Conservation (phyloP, 2,797 vertebrate species). For the Neomorphus geoffroyi region DNA sequence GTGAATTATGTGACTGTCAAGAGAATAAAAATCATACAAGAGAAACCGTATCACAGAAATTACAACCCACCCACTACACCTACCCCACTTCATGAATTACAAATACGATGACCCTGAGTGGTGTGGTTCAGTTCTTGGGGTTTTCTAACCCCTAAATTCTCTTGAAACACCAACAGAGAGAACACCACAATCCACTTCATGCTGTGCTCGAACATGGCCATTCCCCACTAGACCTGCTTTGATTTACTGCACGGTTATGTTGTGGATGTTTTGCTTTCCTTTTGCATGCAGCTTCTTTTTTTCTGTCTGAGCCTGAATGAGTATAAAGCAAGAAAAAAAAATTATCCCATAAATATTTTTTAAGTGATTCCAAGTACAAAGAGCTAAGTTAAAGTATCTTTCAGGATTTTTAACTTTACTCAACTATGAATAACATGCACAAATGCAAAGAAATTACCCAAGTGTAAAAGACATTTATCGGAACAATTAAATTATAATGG, state of each 20-base stretch:
- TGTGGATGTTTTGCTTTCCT: not conserved
- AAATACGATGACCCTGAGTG: accelerated
- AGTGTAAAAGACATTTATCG: conserved; percentile 22
- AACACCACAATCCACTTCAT: not conserved
- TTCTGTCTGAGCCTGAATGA: not conserved
- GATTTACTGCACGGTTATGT: not conserved
- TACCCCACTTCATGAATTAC: not conserved
- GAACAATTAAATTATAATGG: conserved; percentile 28
- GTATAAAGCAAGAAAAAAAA: not conserved
- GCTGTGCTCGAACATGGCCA: not conserved
- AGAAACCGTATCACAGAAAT: not conserved
- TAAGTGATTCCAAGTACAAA: not conserved
- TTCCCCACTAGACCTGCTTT: not conserved
- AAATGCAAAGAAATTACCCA: conserved; percentile 7
- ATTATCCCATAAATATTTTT: not conserved
- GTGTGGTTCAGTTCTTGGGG: not conserved
- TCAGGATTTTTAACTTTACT: not conserved
- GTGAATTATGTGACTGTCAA: not conserved
- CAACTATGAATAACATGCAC: not conserved
- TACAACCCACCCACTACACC: not conserved
- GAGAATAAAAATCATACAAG: not conserved
- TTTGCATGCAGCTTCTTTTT: not conserved
- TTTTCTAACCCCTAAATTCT: not conserved
- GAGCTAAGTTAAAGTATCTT: not conserved
- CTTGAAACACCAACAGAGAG: not conserved